Evolutionary conservation across 2,113 vertebrate species (phyloP), one percentile per base, ranked within the genome.

Genomic region (Tringa solitaria): DNA sequence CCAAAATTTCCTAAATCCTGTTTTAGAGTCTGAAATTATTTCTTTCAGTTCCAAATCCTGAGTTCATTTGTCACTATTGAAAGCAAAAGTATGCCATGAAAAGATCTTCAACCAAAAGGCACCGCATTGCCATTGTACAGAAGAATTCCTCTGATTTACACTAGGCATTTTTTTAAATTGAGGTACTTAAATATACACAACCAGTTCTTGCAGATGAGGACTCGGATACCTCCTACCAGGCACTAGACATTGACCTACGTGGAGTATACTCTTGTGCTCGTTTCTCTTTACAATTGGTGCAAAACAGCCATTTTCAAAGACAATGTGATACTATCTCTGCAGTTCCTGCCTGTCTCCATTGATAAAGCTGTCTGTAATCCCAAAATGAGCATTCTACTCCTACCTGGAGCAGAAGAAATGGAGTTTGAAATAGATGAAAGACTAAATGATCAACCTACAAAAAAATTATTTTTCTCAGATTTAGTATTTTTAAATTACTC

Each of bases 1-100:
- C 0, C 1, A 2, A n/a, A 50, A 27, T 39, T 67, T 81, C 57
- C 37, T 35, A 59, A 61, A 70, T 48, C n/a, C 13, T 76, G 0
- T 15, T 50, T 14, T 35, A 81, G 24, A 76, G 30, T 4, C n/a
- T 54, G 46, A 50, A 84, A 45, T 64, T 8, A 7, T 17, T 65
- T 61, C 57, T 89, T 88, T 53, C 17, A 14, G 9, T 70, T 78
- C n/a, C 20, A 37, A 1, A 35, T 81, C 10, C 16, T 76, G 53
- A 3, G 15, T 72, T 83, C 28, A 56, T 4, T 41, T 61, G 19
- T 10, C 37, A 45, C 10, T 81, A 84, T 67, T 70, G 46, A 70
- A 96, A 77, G 8, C 1, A 26, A 53, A 72, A 23, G 1, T 23
- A 27, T 50, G 61, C 50, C 6, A 9, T 2, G 0, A 57, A 15